Evolutionary conservation across 1,140 invertebrate genomes (phyloP), one percentile per base, ranked within the genome.

Genomic region (Diuraphis noxia): DNA sequence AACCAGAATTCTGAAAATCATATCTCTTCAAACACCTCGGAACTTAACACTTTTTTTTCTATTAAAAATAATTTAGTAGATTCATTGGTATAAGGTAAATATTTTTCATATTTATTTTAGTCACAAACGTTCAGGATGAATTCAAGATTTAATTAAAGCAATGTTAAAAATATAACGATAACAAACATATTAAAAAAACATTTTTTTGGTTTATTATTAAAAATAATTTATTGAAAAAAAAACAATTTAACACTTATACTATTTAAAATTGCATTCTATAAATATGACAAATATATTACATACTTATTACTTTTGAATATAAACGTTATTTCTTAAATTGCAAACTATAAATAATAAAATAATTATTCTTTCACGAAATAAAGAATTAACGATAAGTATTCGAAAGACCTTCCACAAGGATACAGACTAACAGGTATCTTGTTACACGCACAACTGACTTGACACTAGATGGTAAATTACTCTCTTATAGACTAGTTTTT

Each of bases 401-500:
- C 49, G 43, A 21, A n/a, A 88, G 86, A 88, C 86, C 86, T 88
- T 88, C 89, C 9, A 81, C 41, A 43, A 91, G 89, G 89, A 91
- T 81, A 90, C 88, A 46, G 43, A 52, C 43, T 30, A 91, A 79
- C 89, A 91, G 89, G 89, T 90, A 90, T 79, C 88, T 90, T 79
- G 88, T 91, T 91, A 81, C 89, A 81, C 46, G 89, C 77, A 81
- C 89, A 91, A 91, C 89, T 82, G 77, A 91, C 25, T 91, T 91
- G 43, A 82, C 89, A 79, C 89, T 91, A 91, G 63, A 30, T 79
- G 72, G 72, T 79, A 82, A 82, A 91, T 91, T 91, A 49, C 77
- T 91, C 77, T 81, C 77, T 46, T 91, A 81, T 49, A 82, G 89
- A 91, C 89, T 82, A 91, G 89, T 91, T 91, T 91, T 91, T 81